Evolutionary conservation across 2,113 vertebrate genomes (phyloP).

Genomic region (Solea senegalensis): DNA sequence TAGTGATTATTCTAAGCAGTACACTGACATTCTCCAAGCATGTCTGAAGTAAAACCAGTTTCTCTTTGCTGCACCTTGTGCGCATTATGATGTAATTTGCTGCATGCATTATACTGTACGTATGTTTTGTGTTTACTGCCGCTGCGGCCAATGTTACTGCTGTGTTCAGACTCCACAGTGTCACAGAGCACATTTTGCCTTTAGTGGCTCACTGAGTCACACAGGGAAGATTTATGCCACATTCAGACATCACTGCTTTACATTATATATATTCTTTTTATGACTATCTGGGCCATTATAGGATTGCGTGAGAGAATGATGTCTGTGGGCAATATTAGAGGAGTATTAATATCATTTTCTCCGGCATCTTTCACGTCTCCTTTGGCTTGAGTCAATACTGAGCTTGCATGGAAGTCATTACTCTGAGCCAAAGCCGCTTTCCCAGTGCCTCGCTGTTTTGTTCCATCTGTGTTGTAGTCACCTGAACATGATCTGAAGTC

Average conservation of each 20-base stretch:
- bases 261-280: conserved; percentile 49
- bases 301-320: conserved; percentile 46
- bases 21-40: background rate
- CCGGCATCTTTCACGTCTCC: conserved; percentile 56
- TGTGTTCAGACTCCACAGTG: background rate
- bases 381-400: conserved; percentile 44
- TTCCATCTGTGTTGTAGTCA: conserved; percentile 73
- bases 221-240: conserved; percentile 32
- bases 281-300: conserved; percentile 40
- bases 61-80: conserved; percentile 6
- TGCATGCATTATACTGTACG: background rate
- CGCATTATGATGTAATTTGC: conserved; percentile 9
- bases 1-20: background rate
- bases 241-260: conserved; percentile 52
- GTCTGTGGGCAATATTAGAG: conserved; percentile 44
- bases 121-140: conserved; percentile 17
- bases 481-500: conserved; percentile 74
- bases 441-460: conserved; percentile 48
- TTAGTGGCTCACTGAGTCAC: conserved; percentile 29
- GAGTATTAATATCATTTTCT: conserved; percentile 61
- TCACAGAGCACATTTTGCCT: conserved; percentile 4
- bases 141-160: background rate
- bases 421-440: conserved; percentile 32
- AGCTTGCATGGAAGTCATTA: conserved; percentile 71
- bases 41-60: conserved; percentile 10